Base-by-base conservation (phyloP, 2,888 invertebrate genomes). In the Hypolimnas misippus region DNA sequence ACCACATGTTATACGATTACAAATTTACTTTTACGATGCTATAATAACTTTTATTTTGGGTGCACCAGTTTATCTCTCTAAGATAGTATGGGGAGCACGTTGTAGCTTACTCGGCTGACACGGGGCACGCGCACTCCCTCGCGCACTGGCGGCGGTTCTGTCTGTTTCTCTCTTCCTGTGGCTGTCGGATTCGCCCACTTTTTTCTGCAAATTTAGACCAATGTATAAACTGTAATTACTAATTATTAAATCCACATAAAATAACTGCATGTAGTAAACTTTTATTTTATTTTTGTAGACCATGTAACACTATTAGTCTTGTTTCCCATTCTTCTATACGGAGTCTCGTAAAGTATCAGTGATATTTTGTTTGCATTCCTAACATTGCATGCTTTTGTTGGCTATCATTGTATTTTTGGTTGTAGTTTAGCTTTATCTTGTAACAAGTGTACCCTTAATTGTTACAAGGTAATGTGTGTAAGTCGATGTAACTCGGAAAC, bases 161-260 rank as follows among this genome's bases (percentile, higher is more conserved):
- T 92, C 92, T 92, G 92, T 92, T 90, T 87, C 92, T 92, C 92
- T 92, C 92, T 92, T 92, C 89, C 92, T 92, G 92, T 92, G 92
- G 92, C 87, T 84, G 89, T 87, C 91, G 90, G 88, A 83, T 83
- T 84, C 78, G 70, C 87, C 89, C 90, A 87, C 85, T 83, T 85
- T 83, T 84, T 73, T 83, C 84, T 80, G 84, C 86, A 83, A 80
- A 64, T 51, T 49, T 66, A 69, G 68, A 55, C 59, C 58, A 62
- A 68, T 68, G 62, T 63, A 64, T 54, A 54, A 38, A 57, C 50
- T 62, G 19, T 40, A 53, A 57, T 46, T 29, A 55, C 53, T 49
- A 35, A 19, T 46, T 44, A 54, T 49, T 35, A 61, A 49, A 67
- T 35, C 46, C 62, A 38, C 53, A 49, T 55, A 46, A 42, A 52